These are phyloP conservation scores for Diarsia brunnea DNA, from an alignment of 2,888 invertebrate species.

Conservation along the genomic window DNA sequence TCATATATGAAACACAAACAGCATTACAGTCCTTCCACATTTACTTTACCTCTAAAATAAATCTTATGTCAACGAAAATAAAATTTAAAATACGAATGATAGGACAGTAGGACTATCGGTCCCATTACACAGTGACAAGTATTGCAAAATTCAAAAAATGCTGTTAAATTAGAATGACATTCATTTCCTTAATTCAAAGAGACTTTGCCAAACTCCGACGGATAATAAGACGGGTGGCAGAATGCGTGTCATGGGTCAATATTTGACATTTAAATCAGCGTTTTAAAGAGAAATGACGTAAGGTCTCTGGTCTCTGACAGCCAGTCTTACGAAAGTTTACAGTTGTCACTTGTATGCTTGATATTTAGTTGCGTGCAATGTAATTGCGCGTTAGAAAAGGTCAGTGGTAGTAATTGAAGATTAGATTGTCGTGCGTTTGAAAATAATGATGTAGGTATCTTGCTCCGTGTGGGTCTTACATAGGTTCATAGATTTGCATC, in stretches of 20 bases:
- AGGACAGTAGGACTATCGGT: neutral
- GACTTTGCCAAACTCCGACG: constrained; percentile 25
- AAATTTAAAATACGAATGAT: neutral
- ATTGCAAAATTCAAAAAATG: constrained; percentile 41
- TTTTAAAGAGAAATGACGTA: constrained; percentile 80
- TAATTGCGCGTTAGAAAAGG: constrained; percentile 81
- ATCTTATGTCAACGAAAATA: neutral
- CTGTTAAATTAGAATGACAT: constrained; percentile 54
- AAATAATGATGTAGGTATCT: constrained; percentile 70
- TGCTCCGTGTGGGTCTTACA: constrained; percentile 34
- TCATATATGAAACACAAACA: constrained; percentile 47
- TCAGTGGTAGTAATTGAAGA: constrained; percentile 78
- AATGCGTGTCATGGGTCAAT: constrained; percentile 85
- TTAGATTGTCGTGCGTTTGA: constrained; percentile 73
- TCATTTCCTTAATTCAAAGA: constrained; percentile 47
- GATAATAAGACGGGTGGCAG: constrained; percentile 78
- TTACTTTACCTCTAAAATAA: neutral
- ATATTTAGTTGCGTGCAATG: constrained; percentile 80
- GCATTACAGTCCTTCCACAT: neutral
- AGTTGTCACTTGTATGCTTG: constrained; percentile 79
- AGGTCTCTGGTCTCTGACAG: constrained; percentile 67
- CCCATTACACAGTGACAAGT: constrained; percentile 25
- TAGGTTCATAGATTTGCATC: constrained; percentile 49
- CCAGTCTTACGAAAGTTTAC: constrained; percentile 77
- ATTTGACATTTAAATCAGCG: constrained; percentile 85